Evolutionary conservation across 2,888 invertebrate genomes (phyloP).

Genomic region (Sphinx pinastri): DNA sequence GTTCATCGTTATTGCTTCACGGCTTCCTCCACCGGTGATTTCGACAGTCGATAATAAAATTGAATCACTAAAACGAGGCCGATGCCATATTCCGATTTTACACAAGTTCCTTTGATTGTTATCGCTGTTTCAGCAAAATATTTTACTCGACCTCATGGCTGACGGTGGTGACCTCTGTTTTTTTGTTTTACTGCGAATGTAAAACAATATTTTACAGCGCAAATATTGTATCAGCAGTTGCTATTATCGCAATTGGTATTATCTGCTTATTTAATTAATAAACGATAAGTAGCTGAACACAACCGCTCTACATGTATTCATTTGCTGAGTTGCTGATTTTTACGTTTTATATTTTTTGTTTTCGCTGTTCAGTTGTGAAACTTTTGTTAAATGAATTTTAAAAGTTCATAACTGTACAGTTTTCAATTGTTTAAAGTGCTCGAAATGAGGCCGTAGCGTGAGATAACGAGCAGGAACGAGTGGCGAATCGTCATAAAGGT

Average conservation of each 20-base stretch:
- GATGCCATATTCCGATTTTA: constrained; percentile 23
- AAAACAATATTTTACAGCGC: constrained; percentile 14
- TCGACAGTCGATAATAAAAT: constrained; percentile 42
- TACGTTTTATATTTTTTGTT: constrained; percentile 16
- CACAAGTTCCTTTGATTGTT: constrained; percentile 22
- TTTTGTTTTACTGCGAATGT: background rate
- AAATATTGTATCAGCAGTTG: constrained; percentile 17
- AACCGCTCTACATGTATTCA: background rate
- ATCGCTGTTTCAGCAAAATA: constrained; percentile 22
- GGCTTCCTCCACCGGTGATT: constrained; percentile 44
- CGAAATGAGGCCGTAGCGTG: constrained; percentile 70
- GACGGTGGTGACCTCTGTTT: background rate
- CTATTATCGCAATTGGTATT: background rate
- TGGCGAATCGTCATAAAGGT: constrained; percentile 55
- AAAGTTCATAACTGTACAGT: constrained; percentile 63
- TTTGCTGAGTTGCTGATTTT: constrained; percentile 1
- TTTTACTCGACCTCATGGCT: constrained; percentile 11
- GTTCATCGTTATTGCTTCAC: constrained; percentile 43
- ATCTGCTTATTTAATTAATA: background rate
- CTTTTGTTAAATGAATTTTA: constrained; percentile 56
- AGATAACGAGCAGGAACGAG: constrained; percentile 74
- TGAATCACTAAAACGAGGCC: constrained; percentile 30
- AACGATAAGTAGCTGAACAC: background rate
- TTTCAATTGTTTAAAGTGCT: constrained; percentile 69
- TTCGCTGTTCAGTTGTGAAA: constrained; percentile 25